phyloP scores from a whole-genome alignment of 2,113 vertebrate species.

The Alethe diademata region DNA sequence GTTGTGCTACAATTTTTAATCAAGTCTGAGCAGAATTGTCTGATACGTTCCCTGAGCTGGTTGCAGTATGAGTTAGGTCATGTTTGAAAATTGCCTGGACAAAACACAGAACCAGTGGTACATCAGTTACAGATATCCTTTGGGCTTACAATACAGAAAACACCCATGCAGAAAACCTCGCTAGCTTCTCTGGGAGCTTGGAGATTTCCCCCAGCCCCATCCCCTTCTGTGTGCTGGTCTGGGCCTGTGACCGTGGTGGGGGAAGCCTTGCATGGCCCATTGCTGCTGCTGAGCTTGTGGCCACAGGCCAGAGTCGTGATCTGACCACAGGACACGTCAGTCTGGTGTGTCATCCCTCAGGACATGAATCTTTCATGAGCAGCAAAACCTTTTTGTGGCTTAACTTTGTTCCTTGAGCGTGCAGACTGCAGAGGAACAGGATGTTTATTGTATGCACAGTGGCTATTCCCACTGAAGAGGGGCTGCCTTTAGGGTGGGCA shows the following conservation, averaged over 20 bases:
- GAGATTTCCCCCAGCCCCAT: not conserved
- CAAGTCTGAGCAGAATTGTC: not conserved
- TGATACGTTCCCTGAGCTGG: not conserved
- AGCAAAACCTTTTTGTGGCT: not conserved
- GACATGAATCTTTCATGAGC: not conserved
- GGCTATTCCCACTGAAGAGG: not conserved
- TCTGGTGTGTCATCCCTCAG: not conserved
- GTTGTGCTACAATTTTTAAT: not conserved
- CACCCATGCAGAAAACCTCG: not conserved
- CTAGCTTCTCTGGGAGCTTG: not conserved
- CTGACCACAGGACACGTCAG: not conserved
- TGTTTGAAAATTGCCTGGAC: not conserved
- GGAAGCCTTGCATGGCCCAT: not conserved
- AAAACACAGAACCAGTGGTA: not conserved
- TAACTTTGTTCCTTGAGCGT: not conserved
- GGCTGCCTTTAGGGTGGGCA: not conserved
- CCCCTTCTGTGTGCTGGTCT: not conserved
- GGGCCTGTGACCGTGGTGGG: fast-evolving
- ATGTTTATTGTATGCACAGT: not conserved
- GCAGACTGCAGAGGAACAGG: not conserved
- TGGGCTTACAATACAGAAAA: not conserved
- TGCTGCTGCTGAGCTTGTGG: not conserved
- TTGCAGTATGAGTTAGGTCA: not conserved
- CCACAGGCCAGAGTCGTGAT: fast-evolving
- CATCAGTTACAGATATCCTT: not conserved